Evolutionary conservation across 2,888 invertebrate species (phyloP).

Genomic region (Aphodius sticticus): DNA sequence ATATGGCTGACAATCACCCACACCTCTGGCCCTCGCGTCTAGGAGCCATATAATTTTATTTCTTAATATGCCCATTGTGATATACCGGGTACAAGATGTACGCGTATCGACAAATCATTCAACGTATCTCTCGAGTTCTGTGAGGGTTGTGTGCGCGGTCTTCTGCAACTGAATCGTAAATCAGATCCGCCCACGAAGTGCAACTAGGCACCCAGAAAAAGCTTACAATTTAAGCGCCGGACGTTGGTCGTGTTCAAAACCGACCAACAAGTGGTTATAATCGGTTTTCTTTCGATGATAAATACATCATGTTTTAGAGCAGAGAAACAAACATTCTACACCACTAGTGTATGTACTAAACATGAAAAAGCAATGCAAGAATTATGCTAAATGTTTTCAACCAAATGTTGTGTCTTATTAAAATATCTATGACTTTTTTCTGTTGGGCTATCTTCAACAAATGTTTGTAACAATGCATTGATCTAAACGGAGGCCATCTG

Average conservation of each 20-base stretch:
- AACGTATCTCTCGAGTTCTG: not conserved
- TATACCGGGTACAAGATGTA: not conserved
- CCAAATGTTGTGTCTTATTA: too few species aligned
- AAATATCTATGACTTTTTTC: too few species aligned
- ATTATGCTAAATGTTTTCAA: too few species aligned
- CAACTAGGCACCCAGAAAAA: not conserved
- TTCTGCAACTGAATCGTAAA: not conserved
- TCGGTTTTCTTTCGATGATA: not conserved
- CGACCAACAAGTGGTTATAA: not conserved
- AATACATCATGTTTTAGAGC: not conserved
- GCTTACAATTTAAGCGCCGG: not conserved
- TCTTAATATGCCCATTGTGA: conserved; percentile 4
- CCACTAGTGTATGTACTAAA: too few species aligned
- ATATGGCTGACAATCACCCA: not conserved
- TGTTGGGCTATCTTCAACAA: too few species aligned
- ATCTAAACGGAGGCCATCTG: too few species aligned
- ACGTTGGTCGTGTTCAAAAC: not conserved
- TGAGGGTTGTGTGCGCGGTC: not conserved
- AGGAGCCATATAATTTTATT: conserved; percentile 4
- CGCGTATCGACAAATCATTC: conserved; percentile 4
- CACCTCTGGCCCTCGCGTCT: not conserved
- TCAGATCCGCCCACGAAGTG: not conserved
- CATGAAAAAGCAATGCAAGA: too few species aligned
- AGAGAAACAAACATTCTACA: not conserved
- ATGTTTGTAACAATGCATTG: too few species aligned